These are phyloP conservation scores for Nylanderia fulva DNA, from an alignment of 1,140 invertebrate species.

Conservation along the genomic window DNA sequence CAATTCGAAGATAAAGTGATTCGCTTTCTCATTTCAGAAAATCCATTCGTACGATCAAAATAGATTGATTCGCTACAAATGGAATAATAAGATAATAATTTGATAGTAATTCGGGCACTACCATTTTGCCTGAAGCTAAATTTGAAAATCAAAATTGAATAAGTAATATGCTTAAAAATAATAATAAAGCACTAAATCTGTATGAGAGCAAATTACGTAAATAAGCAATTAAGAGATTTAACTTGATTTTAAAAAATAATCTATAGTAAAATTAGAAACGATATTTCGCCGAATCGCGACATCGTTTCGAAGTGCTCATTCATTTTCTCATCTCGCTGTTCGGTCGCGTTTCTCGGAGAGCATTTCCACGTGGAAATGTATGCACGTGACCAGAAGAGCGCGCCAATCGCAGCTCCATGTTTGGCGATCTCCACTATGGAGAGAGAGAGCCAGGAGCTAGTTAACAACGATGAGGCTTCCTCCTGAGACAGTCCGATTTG, in stretches of 20 bases:
- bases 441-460: slow-evolving; percentile 74
- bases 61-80: background rate
- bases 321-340: slow-evolving; percentile 49
- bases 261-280: background rate
- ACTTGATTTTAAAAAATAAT: background rate
- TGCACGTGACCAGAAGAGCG: slow-evolving; percentile 68
- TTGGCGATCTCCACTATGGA: slow-evolving; percentile 73
- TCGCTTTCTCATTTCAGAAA: background rate
- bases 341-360: slow-evolving; percentile 48
- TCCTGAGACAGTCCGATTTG: slow-evolving; percentile 66
- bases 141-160: background rate
- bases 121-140: background rate
- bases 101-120: background rate
- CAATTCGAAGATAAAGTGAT: background rate
- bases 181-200: background rate
- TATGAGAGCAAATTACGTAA: background rate
- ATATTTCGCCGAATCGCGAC: background rate
- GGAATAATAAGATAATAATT: background rate
- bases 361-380: slow-evolving; percentile 64
- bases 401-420: slow-evolving; percentile 72
- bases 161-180: background rate
- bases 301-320: slow-evolving; percentile 38
- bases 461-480: slow-evolving; percentile 59
- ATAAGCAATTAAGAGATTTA: background rate
- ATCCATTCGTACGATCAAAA: background rate